Evolutionary conservation across 2,888 invertebrate species (phyloP), one percentile per base, ranked within the genome.

Genomic region (Netelia virgata): DNA sequence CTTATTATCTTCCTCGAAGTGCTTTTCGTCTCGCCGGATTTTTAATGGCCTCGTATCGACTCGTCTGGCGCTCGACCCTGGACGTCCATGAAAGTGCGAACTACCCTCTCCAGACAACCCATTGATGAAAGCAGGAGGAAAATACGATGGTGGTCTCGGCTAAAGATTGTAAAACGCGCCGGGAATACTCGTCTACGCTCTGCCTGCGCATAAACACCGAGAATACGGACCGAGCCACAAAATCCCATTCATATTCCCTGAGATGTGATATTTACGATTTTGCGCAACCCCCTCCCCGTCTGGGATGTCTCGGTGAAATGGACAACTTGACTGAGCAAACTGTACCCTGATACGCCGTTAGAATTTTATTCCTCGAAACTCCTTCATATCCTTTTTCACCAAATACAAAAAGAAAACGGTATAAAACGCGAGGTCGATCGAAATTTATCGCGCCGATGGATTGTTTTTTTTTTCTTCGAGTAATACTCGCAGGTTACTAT

Each of bases 101-200:
- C 77, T 63, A 70, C 69, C 78, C 72, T 64, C 72, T 72, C 41
- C 63, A 53, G 70, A 64, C 64, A 9, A 18, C 28, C 28, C 28
- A 28, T 28, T 28, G 28, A 28, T 28, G 47, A 74, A 28, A 61
- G 63, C 47, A 43, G 28, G 14, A 18, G 18, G 64, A 55, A 75
- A 53, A 66, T 64, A 20, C 75, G 28, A 23, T 23, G 43, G 55
- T 18, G 63, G 63, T 64, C 75, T 64, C 61, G 23, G 41, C 59
- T 53, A 57, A 79, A 83, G 79, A 83, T 83, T 75, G 80, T 80
- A 80, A 83, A 83, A 75, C 50, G 47, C 74, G 59, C 61, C 50
- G 53, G 53, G 61, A 66, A 80, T 80, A 53, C 59, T 55, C 57
- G 64, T 66, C 80, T 64, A 18, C 55, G 16, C 14, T 18, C 16